A percentile compares a stretch with the other conserved stretches of the same genome.
These are phyloP conservation scores for Andrena praecox DNA, from an alignment of 2,888 invertebrate genomes.

Conservation along the genomic window DNA sequence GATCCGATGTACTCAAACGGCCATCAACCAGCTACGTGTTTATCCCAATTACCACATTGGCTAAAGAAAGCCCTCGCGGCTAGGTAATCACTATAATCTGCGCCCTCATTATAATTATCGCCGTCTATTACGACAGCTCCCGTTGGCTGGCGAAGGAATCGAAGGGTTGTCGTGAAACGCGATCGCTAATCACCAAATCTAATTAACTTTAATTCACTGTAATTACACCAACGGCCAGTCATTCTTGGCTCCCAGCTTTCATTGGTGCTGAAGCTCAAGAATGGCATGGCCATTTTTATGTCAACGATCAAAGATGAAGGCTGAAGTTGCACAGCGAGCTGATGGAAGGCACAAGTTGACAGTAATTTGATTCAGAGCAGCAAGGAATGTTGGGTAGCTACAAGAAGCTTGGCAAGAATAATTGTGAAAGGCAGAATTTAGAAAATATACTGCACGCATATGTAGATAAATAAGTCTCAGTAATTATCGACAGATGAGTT, in stretches of 20 bases:
- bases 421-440: no score
- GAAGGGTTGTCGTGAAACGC: constrained; percentile 37
- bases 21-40: constrained; percentile 43
- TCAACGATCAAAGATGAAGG: neutral
- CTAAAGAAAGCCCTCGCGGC: constrained; percentile 60
- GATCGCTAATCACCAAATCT: constrained; percentile 73
- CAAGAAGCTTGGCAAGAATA: no score
- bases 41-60: constrained; percentile 57
- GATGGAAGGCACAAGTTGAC: no score
- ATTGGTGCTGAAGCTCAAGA: neutral
- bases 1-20: constrained; percentile 74
- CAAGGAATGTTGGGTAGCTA: no score
- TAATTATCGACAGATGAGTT: neutral
- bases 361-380: no score
- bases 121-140: constrained; percentile 69
- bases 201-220: constrained; percentile 79
- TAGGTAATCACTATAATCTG: constrained; percentile 79
- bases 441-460: no score
- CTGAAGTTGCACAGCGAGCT: no score
- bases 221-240: constrained; percentile 74
- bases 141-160: constrained; percentile 30
- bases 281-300: neutral
- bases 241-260: constrained; percentile 65
- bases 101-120: constrained; percentile 80
- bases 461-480: no score